These are phyloP conservation scores for Nesoenas mayeri DNA, from an alignment of 2,113 vertebrate species.

Conservation along the genomic window DNA sequence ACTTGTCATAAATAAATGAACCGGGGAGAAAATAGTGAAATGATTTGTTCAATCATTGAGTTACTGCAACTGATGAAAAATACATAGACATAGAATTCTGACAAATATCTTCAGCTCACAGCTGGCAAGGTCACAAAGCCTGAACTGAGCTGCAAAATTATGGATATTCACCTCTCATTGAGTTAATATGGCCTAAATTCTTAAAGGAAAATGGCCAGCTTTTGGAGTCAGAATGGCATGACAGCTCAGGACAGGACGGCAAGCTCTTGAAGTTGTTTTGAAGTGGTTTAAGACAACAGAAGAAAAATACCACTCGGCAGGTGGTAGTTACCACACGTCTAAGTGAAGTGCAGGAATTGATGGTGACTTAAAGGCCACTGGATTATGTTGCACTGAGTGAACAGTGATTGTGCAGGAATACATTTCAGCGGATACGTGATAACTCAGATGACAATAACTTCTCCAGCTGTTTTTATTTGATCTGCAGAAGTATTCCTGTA, in stretches of 20 bases:
- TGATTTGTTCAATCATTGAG: not conserved
- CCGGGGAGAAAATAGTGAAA: not conserved
- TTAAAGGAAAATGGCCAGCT: not conserved
- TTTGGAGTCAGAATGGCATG: not conserved
- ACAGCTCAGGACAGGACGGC: not conserved
- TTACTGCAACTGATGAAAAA: slow-evolving; percentile 25
- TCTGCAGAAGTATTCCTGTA: not conserved
- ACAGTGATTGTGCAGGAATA: not conserved
- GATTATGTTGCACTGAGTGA: not conserved
- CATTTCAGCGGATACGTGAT: not conserved
- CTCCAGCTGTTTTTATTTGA: not conserved
- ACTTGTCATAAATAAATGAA: slow-evolving; percentile 41
- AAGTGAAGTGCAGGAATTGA: not conserved
- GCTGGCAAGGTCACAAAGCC: not conserved
- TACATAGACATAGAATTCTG: not conserved
- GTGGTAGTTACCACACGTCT: rapidly evolving
- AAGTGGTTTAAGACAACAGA: not conserved
- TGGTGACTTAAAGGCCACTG: not conserved
- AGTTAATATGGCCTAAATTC: not conserved
- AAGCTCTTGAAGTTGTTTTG: not conserved
- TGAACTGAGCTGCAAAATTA: slow-evolving; percentile 2
- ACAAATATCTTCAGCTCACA: not conserved
- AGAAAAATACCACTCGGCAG: not conserved
- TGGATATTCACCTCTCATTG: not conserved
- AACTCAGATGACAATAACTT: not conserved